Percentiles rank a stretch among this genome's conserved stretches.
Conservation (phyloP, 2,797 vertebrate species). For the Sternotherus odoratus region DNA sequence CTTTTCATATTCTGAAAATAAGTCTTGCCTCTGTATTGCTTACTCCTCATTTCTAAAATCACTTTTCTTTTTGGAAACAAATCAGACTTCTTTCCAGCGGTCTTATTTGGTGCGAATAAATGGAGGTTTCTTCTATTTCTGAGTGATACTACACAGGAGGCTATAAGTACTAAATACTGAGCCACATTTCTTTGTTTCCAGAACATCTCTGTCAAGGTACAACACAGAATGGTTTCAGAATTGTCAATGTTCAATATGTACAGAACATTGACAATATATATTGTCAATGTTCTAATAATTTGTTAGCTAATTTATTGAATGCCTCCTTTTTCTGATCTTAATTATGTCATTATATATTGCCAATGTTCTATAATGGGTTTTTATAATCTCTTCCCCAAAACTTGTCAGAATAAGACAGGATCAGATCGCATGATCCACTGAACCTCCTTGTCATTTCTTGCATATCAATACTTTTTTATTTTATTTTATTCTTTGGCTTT, state of each 20-base stretch:
- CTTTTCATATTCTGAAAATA: slow-evolving; percentile 3
- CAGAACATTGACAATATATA: no score
- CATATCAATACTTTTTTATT: background rate
- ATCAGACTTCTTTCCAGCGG: background rate
- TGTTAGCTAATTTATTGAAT: no score
- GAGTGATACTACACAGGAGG: background rate
- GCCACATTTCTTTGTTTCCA: background rate
- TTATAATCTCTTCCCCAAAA: background rate
- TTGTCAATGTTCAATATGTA: background rate
- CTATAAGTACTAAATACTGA: background rate
- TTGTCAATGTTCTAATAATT: no score
- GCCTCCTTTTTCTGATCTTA: no score
- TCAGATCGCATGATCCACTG: background rate
- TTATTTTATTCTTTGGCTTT: background rate
- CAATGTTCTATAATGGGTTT: background rate
- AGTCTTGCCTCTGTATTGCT: background rate
- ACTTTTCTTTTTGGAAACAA: background rate
- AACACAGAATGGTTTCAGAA: accelerated
- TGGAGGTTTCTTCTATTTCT: background rate
- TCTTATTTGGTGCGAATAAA: background rate
- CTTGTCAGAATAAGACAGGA: background rate
- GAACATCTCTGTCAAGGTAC: background rate
- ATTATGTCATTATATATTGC: no score
- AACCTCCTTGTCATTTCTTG: background rate
- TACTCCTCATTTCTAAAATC: background rate